Percentiles rank a stretch among this genome's conserved stretches.
These are phyloP conservation scores for Phalacrocorax pelagicus DNA, from an alignment of 2,113 vertebrate species.

Conservation along the genomic window DNA sequence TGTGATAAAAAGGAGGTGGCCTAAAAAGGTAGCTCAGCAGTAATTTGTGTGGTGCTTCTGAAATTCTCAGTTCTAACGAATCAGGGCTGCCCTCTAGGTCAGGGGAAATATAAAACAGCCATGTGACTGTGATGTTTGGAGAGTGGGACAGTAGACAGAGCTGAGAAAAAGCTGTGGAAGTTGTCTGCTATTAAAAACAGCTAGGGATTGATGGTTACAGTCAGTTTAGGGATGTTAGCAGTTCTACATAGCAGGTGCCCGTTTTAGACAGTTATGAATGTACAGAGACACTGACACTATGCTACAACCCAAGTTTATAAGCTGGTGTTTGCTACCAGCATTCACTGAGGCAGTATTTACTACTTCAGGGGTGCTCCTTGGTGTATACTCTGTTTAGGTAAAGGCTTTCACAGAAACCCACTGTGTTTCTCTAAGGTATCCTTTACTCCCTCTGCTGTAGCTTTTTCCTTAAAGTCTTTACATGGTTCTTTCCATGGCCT, in stretches of 20 bases:
- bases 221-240: background rate
- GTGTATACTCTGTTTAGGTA: background rate
- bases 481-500: background rate
- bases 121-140: background rate
- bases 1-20: background rate
- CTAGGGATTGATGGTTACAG: background rate
- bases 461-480: background rate
- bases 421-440: background rate
- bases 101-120: background rate
- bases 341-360: background rate
- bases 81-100: background rate
- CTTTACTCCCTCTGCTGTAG: background rate
- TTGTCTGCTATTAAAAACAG: background rate
- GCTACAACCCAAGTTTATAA: background rate
- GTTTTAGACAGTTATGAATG: background rate
- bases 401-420: background rate
- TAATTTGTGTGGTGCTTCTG: background rate
- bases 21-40: background rate
- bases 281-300: background rate
- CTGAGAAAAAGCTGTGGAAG: background rate
- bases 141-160: background rate
- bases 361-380: background rate
- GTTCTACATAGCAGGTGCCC: accelerated
- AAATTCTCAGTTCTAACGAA: background rate
- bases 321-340: background rate